phyloP scores from a whole-genome alignment of 2,113 vertebrate species.

The Phodopus roborovskii region DNA sequence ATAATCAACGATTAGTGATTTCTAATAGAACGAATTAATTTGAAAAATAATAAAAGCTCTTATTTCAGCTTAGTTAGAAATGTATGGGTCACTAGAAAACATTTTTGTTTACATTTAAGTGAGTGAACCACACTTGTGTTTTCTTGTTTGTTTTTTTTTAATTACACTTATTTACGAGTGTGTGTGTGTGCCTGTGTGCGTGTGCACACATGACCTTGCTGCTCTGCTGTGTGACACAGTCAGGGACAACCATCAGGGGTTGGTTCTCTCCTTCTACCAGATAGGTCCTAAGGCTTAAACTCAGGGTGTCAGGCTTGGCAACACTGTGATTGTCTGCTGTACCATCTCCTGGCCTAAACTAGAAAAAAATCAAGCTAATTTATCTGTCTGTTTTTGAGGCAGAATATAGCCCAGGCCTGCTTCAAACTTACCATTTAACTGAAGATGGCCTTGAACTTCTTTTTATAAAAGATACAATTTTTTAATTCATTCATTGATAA shows the following conservation, averaged over 20 bases:
- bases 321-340: not conserved
- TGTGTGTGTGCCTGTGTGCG: not conserved
- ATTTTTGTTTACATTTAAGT: not conserved
- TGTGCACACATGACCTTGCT: not conserved
- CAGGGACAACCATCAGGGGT: not conserved
- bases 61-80: not conserved
- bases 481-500: not conserved
- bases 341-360: not conserved
- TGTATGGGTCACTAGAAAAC: not conserved
- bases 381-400: not conserved
- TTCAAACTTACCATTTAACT: not conserved
- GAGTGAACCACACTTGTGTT: not conserved
- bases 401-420: not conserved
- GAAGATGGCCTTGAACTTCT: not conserved
- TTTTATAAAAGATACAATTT: not conserved
- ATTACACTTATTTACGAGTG: not conserved
- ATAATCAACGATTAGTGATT: not conserved
- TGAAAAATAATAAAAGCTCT: not conserved
- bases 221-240: no score
- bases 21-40: constrained; percentile 18
- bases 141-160: not conserved
- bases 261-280: not conserved
- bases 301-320: not conserved
- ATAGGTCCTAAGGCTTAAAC: not conserved
- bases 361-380: not conserved